Evolutionary conservation across 2,888 invertebrate genomes (phyloP), one percentile per base, ranked within the genome.

Genomic region (Oligia strigilis): DNA sequence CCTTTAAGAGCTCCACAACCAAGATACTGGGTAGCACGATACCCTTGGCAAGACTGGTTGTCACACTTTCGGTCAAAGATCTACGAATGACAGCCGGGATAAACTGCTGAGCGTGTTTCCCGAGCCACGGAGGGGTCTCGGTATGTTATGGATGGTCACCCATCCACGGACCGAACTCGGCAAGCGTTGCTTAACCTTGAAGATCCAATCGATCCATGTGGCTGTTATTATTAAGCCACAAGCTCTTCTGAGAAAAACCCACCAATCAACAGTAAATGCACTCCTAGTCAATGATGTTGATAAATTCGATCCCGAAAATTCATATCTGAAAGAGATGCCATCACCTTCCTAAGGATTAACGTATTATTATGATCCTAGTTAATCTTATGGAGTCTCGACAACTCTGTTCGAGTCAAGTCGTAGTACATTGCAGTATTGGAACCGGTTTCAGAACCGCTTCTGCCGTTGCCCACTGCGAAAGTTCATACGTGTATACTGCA

Each of bases 401-500:
- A 84, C 90, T 91, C 88, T 93, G 93, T 93, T 90, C 92, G 84
- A 81, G 77, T 81, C 87, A 84, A 84, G 85, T 81, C 84, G 81
- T 77, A 84, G 88, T 86, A 88, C 88, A 80, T 87, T 89, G 88
- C 85, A 87, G 88, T 88, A 69, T 76, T 88, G 86, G 90, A 95
- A 95, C 95, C 95, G 96, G 96, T 96, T 93, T 70, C 73, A 90
- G 90, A 91, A 92, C 94, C 92, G 94, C 95, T 94, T 89, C 89
- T 90, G 90, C 94, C 92, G 91, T 93, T 92, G 93, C 91, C 93
- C 85, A 90, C 89, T 93, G 95, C 95, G 94, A 95, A 95, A 95
- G 95, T 95, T 95, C 95, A 95, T 95, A 93, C 93, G 93, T 94
- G 92, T 95, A 93, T 93, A 94, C 91, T 87, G 85, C 91, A 87